A percentile compares a stretch with the other conserved stretches of the same genome.
Conservation (phyloP, 2,797 vertebrate genomes). For the Tokudaia tokunoshimensis region DNA sequence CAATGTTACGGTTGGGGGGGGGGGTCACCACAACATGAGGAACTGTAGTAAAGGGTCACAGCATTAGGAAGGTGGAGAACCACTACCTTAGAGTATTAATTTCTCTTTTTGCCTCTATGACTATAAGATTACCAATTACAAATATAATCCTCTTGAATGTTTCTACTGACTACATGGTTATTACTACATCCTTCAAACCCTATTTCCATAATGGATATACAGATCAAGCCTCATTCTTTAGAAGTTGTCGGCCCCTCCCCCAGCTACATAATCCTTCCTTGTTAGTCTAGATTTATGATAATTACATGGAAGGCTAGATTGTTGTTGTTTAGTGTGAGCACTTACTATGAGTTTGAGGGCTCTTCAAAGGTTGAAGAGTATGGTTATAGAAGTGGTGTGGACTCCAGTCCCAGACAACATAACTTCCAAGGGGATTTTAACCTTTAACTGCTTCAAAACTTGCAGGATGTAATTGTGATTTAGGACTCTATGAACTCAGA, state of each 20-base stretch:
- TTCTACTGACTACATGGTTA: background rate
- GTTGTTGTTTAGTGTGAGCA: background rate
- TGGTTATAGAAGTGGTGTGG: background rate
- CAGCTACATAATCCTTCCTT: constrained; percentile 9
- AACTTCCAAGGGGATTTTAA: constrained; percentile 31
- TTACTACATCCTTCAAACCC: constrained; percentile 48
- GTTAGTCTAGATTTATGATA: constrained; percentile 11
- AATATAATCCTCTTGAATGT: constrained; percentile 5
- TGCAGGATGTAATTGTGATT: constrained; percentile 33
- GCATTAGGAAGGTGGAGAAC: background rate
- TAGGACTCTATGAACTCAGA: background rate
- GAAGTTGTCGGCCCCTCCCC: background rate
- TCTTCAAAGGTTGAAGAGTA: background rate
- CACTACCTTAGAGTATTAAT: background rate
- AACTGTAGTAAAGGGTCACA: background rate
- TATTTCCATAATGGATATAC: constrained; percentile 8
- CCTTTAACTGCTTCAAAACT: background rate
- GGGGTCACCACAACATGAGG: background rate
- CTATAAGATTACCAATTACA: background rate
- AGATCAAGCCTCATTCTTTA: constrained; percentile 20
- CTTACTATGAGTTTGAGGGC: background rate
- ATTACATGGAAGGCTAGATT: background rate
- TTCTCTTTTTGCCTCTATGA: constrained; percentile 39
- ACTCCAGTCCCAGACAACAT: background rate
- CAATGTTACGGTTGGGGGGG: background rate